phyloP scores from a whole-genome alignment of 2,888 invertebrate species.

The Xylophagus ater region DNA sequence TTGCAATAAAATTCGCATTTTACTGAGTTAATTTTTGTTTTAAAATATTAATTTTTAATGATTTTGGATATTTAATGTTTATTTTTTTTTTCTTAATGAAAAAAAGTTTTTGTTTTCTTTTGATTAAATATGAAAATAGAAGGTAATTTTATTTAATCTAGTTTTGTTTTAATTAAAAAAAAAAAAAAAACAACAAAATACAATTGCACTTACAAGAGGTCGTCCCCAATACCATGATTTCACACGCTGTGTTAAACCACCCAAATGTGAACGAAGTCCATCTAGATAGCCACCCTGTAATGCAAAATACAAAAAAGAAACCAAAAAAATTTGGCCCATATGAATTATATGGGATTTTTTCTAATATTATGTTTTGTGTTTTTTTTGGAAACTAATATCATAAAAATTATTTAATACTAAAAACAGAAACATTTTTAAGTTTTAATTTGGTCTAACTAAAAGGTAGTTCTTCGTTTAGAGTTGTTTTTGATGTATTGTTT shows the following conservation, averaged over 20 bases:
- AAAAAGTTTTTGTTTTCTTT: slow-evolving; percentile 8
- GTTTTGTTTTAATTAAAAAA: slow-evolving; percentile 5
- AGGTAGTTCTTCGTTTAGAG: too few relatives aligned
- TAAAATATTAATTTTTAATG: too few relatives aligned
- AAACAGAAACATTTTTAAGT: too few relatives aligned
- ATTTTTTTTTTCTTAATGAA: background rate
- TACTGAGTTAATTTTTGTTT: too few relatives aligned
- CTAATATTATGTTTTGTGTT: too few relatives aligned
- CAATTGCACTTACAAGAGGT: slow-evolving; percentile 80
- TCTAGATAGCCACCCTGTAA: slow-evolving; percentile 86
- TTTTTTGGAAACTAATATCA: too few relatives aligned
- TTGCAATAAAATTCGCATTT: too few relatives aligned
- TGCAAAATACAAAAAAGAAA: slow-evolving; percentile 34
- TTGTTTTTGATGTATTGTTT: too few relatives aligned
- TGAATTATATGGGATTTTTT: slow-evolving; percentile 10
- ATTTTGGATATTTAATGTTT: slow-evolving; percentile 1
- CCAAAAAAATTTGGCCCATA: slow-evolving; percentile 26
- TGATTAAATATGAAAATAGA: slow-evolving; percentile 7
- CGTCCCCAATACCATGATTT: slow-evolving; percentile 96
- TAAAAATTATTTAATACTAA: too few relatives aligned
- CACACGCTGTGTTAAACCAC: slow-evolving; percentile 93
- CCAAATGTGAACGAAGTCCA: slow-evolving; percentile 88
- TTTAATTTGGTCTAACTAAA: too few relatives aligned
- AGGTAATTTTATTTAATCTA: slow-evolving; percentile 4
- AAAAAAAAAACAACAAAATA: slow-evolving; percentile 28